These are phyloP conservation scores for Heliangelus exortis DNA, from an alignment of 2,797 vertebrate genomes.

Conservation along the genomic window DNA sequence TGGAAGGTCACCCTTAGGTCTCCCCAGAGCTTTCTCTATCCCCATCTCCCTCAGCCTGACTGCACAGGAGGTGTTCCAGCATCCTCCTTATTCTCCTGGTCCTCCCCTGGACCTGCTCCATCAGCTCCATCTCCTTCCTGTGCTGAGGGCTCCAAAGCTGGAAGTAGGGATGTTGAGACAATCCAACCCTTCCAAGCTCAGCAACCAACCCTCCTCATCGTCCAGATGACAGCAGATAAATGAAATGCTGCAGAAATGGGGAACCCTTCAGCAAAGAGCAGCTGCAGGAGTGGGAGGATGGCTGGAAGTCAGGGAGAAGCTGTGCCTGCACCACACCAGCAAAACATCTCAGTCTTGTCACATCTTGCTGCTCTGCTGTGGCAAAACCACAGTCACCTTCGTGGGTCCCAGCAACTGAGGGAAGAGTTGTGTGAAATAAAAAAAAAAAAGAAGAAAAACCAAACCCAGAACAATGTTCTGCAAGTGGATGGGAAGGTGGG, in stretches of 20 bases:
- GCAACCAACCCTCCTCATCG: neutral
- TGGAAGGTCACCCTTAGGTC: no score
- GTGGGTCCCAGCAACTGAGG: neutral
- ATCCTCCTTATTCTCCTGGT: no score
- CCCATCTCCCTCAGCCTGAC: no score
- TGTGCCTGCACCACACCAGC: neutral
- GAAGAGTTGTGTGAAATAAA: neutral
- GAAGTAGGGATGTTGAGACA: neutral
- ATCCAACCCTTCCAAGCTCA: neutral
- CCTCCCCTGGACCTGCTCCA: no score
- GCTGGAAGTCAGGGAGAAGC: neutral
- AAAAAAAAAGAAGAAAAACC: neutral
- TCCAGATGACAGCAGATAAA: neutral
- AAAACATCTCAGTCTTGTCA: neutral
- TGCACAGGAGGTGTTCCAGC: no score
- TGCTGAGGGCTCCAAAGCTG: no score
- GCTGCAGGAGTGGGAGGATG: neutral
- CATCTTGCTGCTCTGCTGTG: neutral
- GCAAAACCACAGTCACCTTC: neutral
- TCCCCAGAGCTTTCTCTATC: no score
- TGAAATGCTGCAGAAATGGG: neutral
- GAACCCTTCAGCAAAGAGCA: neutral
- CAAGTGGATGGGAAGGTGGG: no score
- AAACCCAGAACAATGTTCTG: neutral
- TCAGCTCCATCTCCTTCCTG: no score